Base-by-base conservation (phyloP, 2,888 invertebrate genomes). In the Rotaria socialis region DNA sequence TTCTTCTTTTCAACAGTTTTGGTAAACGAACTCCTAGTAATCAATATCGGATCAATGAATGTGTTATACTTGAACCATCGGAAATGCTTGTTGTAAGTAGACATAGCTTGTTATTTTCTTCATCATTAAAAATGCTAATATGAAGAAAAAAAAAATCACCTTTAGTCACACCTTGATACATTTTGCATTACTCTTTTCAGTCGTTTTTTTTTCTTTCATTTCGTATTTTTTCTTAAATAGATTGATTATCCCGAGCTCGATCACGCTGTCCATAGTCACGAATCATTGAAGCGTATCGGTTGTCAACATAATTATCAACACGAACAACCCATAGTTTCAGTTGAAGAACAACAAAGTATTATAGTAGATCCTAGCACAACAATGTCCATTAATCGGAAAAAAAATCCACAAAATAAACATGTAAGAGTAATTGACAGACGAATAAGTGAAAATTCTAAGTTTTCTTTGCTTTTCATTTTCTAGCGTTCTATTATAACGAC, bases 41-140 rank as follows among this genome's bases (percentile, higher is more conserved):
- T 91, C 94, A 94, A 88, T 93, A 95, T 88, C 92, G 95, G 89
- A 94, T 94, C 89, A 95, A 94, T 92, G 95, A 95, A 91, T 95
- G 95, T 91, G 94, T 95, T 91, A 94, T 95, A 88, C 93, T 95
- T 90, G 95, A 95, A 91, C 94, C 94, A 88, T 95, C 95, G 89
- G 95, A 95, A 93, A 94, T 95, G 94, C 94, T 95, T 90, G 94
- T 94, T 92, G 95, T 95, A 91, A 94, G 94, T 94, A 88, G 43
- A 50, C 50, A 58, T 56, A 27, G 14, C 56, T 16, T 85, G 56
- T 43, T 41, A 41, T 85, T 56, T 52, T 22, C 43, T 85, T 55
- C 14, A 22, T 41, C n/a, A 43, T 43, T n/a, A 27, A 11, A 22
- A 58, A 43, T 6, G 27, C 0, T 11, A 27, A 85, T 11, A 85